These are phyloP conservation scores for Drosophila hydei DNA, from an alignment of 1,140 invertebrate genomes.

Conservation along the genomic window DNA sequence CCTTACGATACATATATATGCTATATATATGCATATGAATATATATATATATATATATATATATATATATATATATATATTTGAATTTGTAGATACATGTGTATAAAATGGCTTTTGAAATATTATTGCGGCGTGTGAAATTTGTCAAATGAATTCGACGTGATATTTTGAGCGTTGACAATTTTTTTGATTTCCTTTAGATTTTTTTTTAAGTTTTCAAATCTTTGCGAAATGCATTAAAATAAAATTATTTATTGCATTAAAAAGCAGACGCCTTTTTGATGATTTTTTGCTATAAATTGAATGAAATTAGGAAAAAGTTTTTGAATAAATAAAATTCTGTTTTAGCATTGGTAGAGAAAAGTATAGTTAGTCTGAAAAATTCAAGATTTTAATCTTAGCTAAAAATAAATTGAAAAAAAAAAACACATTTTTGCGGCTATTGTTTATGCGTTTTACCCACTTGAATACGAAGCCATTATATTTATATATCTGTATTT, in stretches of 20 bases:
- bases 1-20: slow-evolving; percentile 4
- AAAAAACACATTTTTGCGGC: slow-evolving; percentile 39
- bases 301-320: not conserved
- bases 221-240: slow-evolving; percentile 10
- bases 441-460: slow-evolving; percentile 52
- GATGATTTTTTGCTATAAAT: slow-evolving; percentile 3
- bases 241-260: slow-evolving; percentile 30
- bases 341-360: slow-evolving; percentile 1
- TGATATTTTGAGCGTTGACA: slow-evolving; percentile 21
- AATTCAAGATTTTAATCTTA: not conserved
- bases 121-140: slow-evolving; percentile 45
- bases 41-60: slow-evolving; percentile 1
- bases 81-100: too few relatives aligned
- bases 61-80: slow-evolving; percentile 6
- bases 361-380: not conserved
- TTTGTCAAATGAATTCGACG: slow-evolving; percentile 44
- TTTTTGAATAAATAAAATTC: slow-evolving; percentile 7
- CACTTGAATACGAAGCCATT: slow-evolving; percentile 39
- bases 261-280: slow-evolving; percentile 17
- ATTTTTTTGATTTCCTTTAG: slow-evolving; percentile 12
- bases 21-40: slow-evolving; percentile 4
- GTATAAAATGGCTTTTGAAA: slow-evolving; percentile 51
- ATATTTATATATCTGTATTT: not conserved
- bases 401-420: slow-evolving; percentile 47
- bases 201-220: slow-evolving; percentile 4